These are phyloP conservation scores for Sepioteuthis lessoniana DNA, from an alignment of 2,888 invertebrate genomes.

Conservation along the genomic window DNA sequence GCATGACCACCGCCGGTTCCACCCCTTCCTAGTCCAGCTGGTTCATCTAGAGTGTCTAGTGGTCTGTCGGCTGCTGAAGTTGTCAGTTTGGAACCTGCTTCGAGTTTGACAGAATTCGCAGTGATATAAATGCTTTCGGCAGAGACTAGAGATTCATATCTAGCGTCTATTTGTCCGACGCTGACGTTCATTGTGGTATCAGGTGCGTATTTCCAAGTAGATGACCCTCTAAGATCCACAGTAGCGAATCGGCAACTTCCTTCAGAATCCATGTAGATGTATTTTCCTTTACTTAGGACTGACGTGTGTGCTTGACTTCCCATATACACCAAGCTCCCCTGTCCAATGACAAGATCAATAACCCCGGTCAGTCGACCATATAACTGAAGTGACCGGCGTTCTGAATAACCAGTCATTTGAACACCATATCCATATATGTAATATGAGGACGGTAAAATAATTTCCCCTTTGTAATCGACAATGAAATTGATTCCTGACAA, in stretches of 20 bases:
- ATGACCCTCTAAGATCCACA: slow-evolving; percentile 60
- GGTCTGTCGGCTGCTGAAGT: slow-evolving; percentile 60
- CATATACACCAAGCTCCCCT: slow-evolving; percentile 58
- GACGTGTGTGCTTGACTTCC: slow-evolving; percentile 61
- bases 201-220: slow-evolving; percentile 57
- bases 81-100: slow-evolving; percentile 63
- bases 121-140: slow-evolving; percentile 62
- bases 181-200: slow-evolving; percentile 56
- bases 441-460: slow-evolving; percentile 58
- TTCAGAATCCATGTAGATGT: slow-evolving; percentile 54
- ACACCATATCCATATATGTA: slow-evolving; percentile 65
- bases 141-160: slow-evolving; percentile 60
- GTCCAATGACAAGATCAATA: slow-evolving; percentile 58
- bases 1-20: slow-evolving; percentile 65
- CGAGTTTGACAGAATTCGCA: slow-evolving; percentile 58
- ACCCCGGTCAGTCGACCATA: slow-evolving; percentile 62
- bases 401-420: slow-evolving; percentile 52
- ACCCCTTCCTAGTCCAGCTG: slow-evolving; percentile 55
- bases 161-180: slow-evolving; percentile 57
- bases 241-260: slow-evolving; percentile 59
- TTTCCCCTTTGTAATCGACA: slow-evolving; percentile 57
- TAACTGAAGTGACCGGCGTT: slow-evolving; percentile 57
- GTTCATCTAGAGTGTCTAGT: slow-evolving; percentile 58
- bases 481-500: slow-evolving; percentile 62
- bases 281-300: slow-evolving; percentile 53